Percentiles rank a stretch among this genome's conserved stretches.
These are phyloP conservation scores for Perizoma affinitatum DNA, from an alignment of 2,888 invertebrate species.

Conservation along the genomic window DNA sequence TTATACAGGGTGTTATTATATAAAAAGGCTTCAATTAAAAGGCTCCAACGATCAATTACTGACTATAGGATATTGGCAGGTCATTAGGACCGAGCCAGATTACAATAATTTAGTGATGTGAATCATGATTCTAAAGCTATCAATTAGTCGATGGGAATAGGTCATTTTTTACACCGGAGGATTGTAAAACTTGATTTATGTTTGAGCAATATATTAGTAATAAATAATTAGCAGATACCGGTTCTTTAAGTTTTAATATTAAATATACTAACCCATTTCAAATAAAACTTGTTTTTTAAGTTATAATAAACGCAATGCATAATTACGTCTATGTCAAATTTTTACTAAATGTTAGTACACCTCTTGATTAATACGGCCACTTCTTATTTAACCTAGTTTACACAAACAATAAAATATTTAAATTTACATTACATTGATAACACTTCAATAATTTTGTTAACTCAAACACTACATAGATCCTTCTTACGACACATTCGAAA, in stretches of 20 bases:
- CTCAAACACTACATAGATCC: too few species aligned
- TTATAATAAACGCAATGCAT: too few species aligned
- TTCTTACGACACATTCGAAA: not conserved
- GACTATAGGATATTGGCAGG: slow-evolving; percentile 52
- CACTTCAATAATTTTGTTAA: too few species aligned
- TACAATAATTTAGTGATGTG: slow-evolving; percentile 38
- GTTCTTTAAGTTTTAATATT: not conserved
- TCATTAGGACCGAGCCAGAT: slow-evolving; percentile 52
- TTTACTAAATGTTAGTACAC: too few species aligned
- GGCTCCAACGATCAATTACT: slow-evolving; percentile 64
- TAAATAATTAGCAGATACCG: not conserved
- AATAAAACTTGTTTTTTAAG: too few species aligned
- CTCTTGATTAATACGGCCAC: too few species aligned
- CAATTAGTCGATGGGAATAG: slow-evolving; percentile 16
- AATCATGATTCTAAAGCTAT: slow-evolving; percentile 33
- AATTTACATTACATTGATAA: too few species aligned
- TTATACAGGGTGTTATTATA: slow-evolving; percentile 60
- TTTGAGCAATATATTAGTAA: slow-evolving; percentile 2
- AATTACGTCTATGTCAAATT: too few species aligned
- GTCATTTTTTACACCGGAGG: slow-evolving; percentile 4
- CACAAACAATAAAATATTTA: too few species aligned
- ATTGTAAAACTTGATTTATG: slow-evolving; percentile 20
- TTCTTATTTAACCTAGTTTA: too few species aligned
- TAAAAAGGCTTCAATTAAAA: slow-evolving; percentile 70
- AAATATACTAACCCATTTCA: not conserved